phyloP scores from a whole-genome alignment of 2,888 invertebrate species.

The Spisula solida region DNA sequence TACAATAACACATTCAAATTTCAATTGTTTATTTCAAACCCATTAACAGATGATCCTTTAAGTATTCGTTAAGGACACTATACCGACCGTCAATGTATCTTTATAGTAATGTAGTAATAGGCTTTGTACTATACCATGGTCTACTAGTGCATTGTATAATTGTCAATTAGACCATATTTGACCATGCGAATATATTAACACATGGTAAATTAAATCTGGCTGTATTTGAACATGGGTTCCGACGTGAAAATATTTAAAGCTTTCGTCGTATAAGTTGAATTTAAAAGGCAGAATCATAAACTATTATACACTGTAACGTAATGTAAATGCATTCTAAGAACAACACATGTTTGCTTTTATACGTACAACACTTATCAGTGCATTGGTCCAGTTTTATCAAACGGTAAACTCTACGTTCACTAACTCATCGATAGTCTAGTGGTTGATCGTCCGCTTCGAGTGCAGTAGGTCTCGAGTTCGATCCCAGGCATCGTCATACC shows the following conservation, averaged over 20 bases:
- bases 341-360: no score
- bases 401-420: no score
- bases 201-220: neutral
- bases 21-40: neutral
- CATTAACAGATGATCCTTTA: neutral
- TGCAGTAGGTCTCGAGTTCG: no score
- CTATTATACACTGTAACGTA: no score
- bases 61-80: neutral
- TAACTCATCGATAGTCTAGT: no score
- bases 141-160: neutral
- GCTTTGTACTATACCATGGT: neutral
- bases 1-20: neutral
- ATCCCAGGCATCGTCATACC: no score
- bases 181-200: neutral
- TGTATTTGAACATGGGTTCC: neutral
- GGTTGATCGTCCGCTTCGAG: no score
- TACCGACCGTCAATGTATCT: neutral
- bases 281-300: no score
- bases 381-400: no score
- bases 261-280: neutral
- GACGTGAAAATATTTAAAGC: neutral
- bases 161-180: neutral
- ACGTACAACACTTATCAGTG: no score
- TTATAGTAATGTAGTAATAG: neutral
- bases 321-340: no score